Evolutionary conservation across 2,113 vertebrate genomes (phyloP).

Genomic region (Poeciliopsis retropinna): DNA sequence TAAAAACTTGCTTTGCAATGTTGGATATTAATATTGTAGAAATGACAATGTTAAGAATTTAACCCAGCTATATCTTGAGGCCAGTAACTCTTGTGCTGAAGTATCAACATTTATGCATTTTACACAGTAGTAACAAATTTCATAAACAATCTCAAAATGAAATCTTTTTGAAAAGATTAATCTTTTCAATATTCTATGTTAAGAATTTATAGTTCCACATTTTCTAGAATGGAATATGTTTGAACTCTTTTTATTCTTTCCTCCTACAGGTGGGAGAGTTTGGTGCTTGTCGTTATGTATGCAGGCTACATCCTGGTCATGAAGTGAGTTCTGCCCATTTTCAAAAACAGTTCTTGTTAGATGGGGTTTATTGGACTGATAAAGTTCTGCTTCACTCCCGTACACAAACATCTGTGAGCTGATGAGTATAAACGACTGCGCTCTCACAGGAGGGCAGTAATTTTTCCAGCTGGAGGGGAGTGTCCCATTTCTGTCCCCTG

Average conservation of each 20-base stretch:
- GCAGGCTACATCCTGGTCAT: conserved; percentile 94
- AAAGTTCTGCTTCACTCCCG: conserved; percentile 2
- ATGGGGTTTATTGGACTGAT: not conserved
- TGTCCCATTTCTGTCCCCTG: conserved; percentile 18
- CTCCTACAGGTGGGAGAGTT: conserved; percentile 93
- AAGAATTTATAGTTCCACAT: not conserved
- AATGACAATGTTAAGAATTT: no score
- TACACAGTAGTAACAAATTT: no score
- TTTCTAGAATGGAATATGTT: not conserved
- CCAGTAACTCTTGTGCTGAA: not conserved
- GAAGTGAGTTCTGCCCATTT: conserved; percentile 87
- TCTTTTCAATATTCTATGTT: not conserved
- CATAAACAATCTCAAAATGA: no score
- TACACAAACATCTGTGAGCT: conserved; percentile 18
- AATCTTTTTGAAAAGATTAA: not conserved
- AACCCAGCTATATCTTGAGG: not conserved
- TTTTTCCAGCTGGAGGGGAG: conserved; percentile 35
- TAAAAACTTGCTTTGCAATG: no score
- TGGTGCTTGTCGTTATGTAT: conserved; percentile 94
- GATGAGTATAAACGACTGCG: conserved; percentile 1
- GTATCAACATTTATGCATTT: not conserved
- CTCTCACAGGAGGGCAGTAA: not conserved
- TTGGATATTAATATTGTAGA: no score
- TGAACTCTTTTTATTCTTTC: not conserved
- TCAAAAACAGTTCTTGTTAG: not conserved